A percentile compares a stretch with the other conserved stretches of the same genome.
These are phyloP conservation scores for Rhea americana DNA, from an alignment of 2,113 vertebrate species.

Conservation along the genomic window DNA sequence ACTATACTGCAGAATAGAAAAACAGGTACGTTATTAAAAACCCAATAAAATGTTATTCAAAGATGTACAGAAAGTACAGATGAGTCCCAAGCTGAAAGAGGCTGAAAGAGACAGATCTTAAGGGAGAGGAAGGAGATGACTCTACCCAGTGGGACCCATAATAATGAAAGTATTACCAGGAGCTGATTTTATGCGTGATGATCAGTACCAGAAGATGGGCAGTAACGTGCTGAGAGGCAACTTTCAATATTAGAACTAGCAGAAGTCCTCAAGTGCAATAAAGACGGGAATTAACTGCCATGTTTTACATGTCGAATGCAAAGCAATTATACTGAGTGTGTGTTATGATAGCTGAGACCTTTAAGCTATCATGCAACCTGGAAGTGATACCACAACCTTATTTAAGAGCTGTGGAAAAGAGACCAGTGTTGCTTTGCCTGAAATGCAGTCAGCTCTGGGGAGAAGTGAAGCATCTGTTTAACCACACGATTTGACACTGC, in stretches of 20 bases:
- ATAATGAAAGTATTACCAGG: background rate
- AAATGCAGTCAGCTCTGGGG: background rate
- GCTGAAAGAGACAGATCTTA: background rate
- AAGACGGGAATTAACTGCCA: background rate
- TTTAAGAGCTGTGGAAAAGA: background rate
- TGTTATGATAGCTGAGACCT: background rate
- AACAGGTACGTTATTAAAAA: background rate
- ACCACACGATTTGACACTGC: background rate
- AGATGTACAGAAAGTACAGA: background rate
- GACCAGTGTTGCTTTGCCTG: background rate
- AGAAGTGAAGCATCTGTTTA: background rate
- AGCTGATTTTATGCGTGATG: background rate
- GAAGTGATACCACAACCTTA: background rate
- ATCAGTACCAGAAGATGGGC: background rate
- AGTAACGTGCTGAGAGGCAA: background rate
- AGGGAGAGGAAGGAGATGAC: background rate
- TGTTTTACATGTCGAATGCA: background rate
- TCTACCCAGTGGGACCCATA: background rate
- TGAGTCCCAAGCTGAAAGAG: background rate
- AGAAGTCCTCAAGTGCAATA: background rate
- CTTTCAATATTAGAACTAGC: constrained; percentile 6
- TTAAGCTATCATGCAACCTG: background rate
- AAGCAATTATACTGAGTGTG: background rate
- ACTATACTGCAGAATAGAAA: background rate
- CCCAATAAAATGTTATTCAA: background rate